Conservation (phyloP, 2,113 vertebrate genomes). For the Monopterus albus region DNA sequence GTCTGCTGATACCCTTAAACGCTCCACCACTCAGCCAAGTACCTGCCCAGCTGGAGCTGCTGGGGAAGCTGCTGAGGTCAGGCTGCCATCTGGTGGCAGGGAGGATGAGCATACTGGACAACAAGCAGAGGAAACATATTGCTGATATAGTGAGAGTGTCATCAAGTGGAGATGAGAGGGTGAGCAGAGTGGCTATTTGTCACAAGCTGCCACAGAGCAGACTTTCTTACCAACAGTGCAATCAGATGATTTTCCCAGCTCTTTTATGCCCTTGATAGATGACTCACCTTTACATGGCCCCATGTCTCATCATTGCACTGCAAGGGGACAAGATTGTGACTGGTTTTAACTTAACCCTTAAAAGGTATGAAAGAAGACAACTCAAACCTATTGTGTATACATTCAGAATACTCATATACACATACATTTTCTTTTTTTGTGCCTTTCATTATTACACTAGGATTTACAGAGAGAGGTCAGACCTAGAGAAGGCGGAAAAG, state of each 20-base stretch:
- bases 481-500: conserved; percentile 40
- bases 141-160: conserved; percentile 44
- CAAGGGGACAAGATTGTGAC: conserved; percentile 64
- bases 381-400: neutral
- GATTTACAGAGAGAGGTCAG: conserved; percentile 53
- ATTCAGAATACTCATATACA: neutral
- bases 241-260: neutral
- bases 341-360: conserved; percentile 69
- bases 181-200: conserved; percentile 5
- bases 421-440: neutral
- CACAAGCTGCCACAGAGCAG: neutral
- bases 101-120: conserved; percentile 65
- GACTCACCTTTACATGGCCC: conserved; percentile 40
- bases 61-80: conserved; percentile 66
- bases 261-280: conserved; percentile 44
- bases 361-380: conserved; percentile 64
- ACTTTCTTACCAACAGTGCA: neutral
- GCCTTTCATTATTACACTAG: conserved; percentile 43
- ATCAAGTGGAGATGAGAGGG: conserved; percentile 52
- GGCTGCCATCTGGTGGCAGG: conserved; percentile 78
- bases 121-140: conserved; percentile 55
- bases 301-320: conserved; percentile 78
- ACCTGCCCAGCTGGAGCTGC: conserved; percentile 64
- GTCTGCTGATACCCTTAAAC: conserved; percentile 73
- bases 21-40: conserved; percentile 44